Conservation (phyloP, 92 coral and sea anemone species). For the Micromussa lordhowensis region DNA sequence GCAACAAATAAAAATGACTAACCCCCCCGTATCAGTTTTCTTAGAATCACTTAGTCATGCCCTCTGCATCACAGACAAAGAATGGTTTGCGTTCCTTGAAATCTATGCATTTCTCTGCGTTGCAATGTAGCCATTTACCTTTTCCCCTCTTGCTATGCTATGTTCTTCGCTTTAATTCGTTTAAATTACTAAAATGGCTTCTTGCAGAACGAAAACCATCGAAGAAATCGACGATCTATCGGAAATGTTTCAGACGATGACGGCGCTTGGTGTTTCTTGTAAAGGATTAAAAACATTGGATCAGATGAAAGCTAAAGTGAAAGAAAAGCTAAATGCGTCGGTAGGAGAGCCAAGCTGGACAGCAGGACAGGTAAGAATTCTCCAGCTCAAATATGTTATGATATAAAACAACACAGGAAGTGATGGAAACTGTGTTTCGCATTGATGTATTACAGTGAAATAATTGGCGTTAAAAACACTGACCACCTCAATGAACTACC, state of each 20-base stretch:
- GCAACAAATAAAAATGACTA: too few relatives aligned
- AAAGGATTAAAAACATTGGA: slow-evolving; percentile 15
- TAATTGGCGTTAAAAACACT: too few relatives aligned
- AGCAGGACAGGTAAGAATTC: slow-evolving; percentile 24
- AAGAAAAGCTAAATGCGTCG: background rate
- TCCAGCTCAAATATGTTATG: too few relatives aligned
- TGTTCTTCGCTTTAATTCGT: background rate
- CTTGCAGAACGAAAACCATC: background rate
- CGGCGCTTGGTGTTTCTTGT: slow-evolving; percentile 8
- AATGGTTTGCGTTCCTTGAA: background rate
- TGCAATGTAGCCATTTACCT: background rate
- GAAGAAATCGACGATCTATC: slow-evolving; percentile 14
- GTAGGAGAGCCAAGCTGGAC: background rate
- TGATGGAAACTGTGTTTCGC: background rate
- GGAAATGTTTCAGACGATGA: background rate
- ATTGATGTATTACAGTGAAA: background rate
- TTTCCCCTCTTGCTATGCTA: background rate
- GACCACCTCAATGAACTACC: too few relatives aligned
- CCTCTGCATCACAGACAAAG: background rate
- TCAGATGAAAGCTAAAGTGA: slow-evolving; percentile 11
- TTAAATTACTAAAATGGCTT: background rate
- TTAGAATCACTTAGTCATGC: background rate
- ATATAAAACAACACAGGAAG: background rate
- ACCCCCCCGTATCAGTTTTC: background rate
- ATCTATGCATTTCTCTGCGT: background rate